Conservation (phyloP, 2,797 vertebrate species). For the Selene dorsalis region DNA sequence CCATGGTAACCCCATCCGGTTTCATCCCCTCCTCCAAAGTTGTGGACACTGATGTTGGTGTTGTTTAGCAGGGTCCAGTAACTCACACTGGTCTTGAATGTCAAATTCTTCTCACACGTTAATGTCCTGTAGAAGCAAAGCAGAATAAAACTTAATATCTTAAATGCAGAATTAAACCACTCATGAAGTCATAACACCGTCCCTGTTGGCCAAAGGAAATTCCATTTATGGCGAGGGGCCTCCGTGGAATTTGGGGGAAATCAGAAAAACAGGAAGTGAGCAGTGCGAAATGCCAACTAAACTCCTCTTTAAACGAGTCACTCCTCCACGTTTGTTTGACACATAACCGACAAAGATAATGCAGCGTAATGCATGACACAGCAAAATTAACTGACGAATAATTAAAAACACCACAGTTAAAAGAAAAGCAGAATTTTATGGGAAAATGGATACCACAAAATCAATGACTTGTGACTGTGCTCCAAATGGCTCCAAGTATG, state of each 20-base stretch:
- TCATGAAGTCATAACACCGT: constrained; percentile 32
- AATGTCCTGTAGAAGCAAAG: constrained; percentile 57
- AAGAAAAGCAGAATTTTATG: constrained; percentile 3
- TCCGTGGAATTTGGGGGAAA: constrained; percentile 54
- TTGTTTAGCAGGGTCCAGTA: constrained; percentile 31
- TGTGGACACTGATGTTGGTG: constrained; percentile 11
- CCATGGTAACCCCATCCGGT: constrained; percentile 85
- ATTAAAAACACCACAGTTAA: constrained; percentile 34
- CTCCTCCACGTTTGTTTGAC: constrained; percentile 3
- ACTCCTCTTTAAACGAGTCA: constrained; percentile 19
- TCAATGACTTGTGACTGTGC: constrained; percentile 1
- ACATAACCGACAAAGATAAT: constrained; percentile 20
- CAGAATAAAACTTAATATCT: constrained; percentile 11
- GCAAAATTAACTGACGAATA: constrained; percentile 18
- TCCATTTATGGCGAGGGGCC: constrained; percentile 54
- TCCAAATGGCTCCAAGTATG: constrained; percentile 46
- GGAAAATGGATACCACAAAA: neutral
- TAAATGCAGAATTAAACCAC: neutral
- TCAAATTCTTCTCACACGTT: constrained; percentile 22
- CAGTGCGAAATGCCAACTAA: constrained; percentile 38
- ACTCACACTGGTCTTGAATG: constrained; percentile 27
- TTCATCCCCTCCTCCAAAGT: constrained; percentile 79
- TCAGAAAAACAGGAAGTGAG: constrained; percentile 69
- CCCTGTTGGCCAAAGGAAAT: constrained; percentile 53
- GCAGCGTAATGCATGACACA: neutral